Base-by-base conservation (phyloP, 2,797 vertebrate species). In the Lutra lutra region DNA sequence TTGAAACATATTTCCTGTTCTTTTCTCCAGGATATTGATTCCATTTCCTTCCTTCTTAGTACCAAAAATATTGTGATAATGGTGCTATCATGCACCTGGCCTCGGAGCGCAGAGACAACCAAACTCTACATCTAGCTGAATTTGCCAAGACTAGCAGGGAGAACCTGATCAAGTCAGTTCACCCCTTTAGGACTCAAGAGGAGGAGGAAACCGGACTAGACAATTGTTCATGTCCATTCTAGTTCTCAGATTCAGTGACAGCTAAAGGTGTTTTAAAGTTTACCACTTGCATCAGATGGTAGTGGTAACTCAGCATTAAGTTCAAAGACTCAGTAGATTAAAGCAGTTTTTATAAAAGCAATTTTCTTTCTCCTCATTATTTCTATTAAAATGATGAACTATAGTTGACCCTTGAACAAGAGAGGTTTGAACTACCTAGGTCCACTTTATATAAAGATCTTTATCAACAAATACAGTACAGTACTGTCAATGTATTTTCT, bases 1-100 rank as follows among this genome's bases (percentile, higher is more conserved):
- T 27, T 93, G 92, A 89, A 91, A 75, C 77, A 12, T 64, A 66
- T 29, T 82, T 93, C 21, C 66, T 86, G 51, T 70, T 87, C 62
- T 94, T 85, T 96, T 90, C n/a, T 88, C 40, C 27, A 84, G 86
- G 77, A 80, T 48, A 70, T 77, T 91, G 85, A 73, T 75, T 86
- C 23, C 43, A 94, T 70, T 80, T 77, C 83, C 51, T 96, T 96
- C 60, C 48, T 86, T 92, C 25, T 86, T 91, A 80, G 25, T 56
- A 60, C 5, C 17, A 94, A 80, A 94, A 96, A 88, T 48, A 82
- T 62, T 83, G 38, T 40, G 51, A 79, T 10, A 84, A 64, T 56
- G 10, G 56, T 32, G 5, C 32, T 88, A 70, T 46, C 68, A 62
- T 79, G 64, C 54, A 62, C 54, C 73, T 89, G 78, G 46, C 35